A percentile compares a stretch with the other conserved stretches of the same genome.
phyloP scores from a whole-genome alignment of 2,888 invertebrate species.

The Maniola hyperantus region DNA sequence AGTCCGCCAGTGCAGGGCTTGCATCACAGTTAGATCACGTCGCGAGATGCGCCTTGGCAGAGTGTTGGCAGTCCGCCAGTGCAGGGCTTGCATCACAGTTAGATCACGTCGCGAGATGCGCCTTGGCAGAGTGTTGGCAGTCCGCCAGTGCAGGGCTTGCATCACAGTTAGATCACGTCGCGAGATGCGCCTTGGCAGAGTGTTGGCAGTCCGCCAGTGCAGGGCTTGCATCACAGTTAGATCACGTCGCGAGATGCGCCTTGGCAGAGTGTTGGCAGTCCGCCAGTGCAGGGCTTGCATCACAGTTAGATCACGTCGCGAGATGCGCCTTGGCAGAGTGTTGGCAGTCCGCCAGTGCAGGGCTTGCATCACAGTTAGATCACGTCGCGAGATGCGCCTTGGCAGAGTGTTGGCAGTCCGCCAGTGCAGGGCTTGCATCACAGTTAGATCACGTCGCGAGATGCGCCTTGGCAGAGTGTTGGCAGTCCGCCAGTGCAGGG shows the following conservation, averaged over 20 bases:
- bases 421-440: slow-evolving; percentile 21
- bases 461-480: no score
- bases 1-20: slow-evolving; percentile 14
- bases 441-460: slow-evolving; percentile 14
- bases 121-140: no score
- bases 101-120: slow-evolving; percentile 10
- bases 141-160: slow-evolving; percentile 16
- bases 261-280: slow-evolving; percentile 24
- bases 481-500: slow-evolving; percentile 20
- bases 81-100: slow-evolving; percentile 18
- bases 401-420: slow-evolving; percentile 22
- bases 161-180: slow-evolving; percentile 19
- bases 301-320: slow-evolving; percentile 14
- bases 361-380: slow-evolving; percentile 21
- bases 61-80: slow-evolving; percentile 25
- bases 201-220: slow-evolving; percentile 23
- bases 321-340: no score
- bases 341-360: slow-evolving; percentile 24
- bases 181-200: no score
- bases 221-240: slow-evolving; percentile 20
- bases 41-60: neutral
- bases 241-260: slow-evolving; percentile 10
- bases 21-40: slow-evolving; percentile 21
- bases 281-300: slow-evolving; percentile 20
- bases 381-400: slow-evolving; percentile 8